Evolutionary conservation across 2,888 invertebrate species (phyloP).

Genomic region (Hyposoter didymator): DNA sequence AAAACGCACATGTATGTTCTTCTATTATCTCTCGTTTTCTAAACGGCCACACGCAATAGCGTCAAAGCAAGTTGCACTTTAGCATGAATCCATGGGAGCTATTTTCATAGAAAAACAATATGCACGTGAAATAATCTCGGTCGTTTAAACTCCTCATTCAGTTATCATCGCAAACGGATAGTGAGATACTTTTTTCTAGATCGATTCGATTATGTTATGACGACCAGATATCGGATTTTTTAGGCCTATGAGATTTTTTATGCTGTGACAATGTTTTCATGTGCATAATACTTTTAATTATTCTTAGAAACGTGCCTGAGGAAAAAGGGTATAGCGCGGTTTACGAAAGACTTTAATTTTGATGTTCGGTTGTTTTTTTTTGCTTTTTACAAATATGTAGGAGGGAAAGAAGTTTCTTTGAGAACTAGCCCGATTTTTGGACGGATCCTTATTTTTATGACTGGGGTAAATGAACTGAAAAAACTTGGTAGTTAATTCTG

Average conservation of each 20-base stretch:
- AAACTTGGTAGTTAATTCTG: neutral
- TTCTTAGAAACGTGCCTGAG: neutral
- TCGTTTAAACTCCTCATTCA: neutral
- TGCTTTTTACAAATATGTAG: neutral
- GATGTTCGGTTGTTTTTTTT: neutral
- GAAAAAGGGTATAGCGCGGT: neutral
- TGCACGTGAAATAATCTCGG: neutral
- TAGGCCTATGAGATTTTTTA: neutral
- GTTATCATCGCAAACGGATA: slow-evolving; percentile 1
- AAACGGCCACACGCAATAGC: neutral
- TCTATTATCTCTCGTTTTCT: neutral
- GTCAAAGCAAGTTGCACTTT: neutral
- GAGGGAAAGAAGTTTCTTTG: neutral
- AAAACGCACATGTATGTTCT: slow-evolving; percentile 21
- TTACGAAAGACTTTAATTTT: neutral
- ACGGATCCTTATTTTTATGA: slow-evolving; percentile 17
- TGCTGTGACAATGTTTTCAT: neutral
- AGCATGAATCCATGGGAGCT: neutral
- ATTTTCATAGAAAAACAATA: neutral
- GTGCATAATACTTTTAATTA: neutral
- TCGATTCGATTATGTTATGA: neutral
- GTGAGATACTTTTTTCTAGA: neutral
- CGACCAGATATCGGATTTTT: neutral
- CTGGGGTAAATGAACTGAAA: neutral
- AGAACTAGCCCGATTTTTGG: slow-evolving; percentile 21